These are phyloP conservation scores for Cryptotermes secundus DNA, from an alignment of 1,140 invertebrate genomes.

Conservation along the genomic window DNA sequence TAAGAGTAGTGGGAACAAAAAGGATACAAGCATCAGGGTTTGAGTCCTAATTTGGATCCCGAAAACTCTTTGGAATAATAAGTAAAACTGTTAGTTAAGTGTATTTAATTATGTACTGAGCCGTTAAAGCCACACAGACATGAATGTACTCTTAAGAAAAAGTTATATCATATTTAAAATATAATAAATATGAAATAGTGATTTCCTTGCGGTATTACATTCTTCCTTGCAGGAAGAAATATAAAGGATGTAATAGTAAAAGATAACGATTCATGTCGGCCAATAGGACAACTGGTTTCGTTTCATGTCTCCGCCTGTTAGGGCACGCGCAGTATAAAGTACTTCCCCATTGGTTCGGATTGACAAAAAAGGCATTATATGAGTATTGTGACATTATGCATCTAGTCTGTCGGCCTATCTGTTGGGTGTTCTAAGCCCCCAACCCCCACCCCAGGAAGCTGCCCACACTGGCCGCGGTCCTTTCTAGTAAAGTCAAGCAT, in stretches of 20 bases:
- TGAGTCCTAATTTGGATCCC: too few relatives aligned
- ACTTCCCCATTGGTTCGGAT: not conserved
- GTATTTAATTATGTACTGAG: too few relatives aligned
- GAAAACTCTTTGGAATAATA: too few relatives aligned
- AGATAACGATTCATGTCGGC: not conserved
- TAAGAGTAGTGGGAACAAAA: not conserved
- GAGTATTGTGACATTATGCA: conserved; percentile 1
- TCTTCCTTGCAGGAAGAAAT: not conserved
- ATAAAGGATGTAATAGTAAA: not conserved
- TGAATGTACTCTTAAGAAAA: too few relatives aligned
- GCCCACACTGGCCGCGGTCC: not conserved
- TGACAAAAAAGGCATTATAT: conserved; percentile 12
- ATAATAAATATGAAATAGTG: too few relatives aligned
- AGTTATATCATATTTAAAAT: too few relatives aligned
- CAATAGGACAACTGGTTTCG: not conserved
- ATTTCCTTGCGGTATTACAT: not conserved
- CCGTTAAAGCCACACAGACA: too few relatives aligned
- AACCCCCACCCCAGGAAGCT: not conserved
- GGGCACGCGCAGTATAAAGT: not conserved
- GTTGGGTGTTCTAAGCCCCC: not conserved
- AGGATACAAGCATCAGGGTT: not conserved
- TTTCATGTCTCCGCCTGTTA: not conserved
- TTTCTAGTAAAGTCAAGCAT: not conserved
- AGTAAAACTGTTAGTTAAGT: too few relatives aligned
- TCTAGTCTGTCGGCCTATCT: not conserved